phyloP scores from a whole-genome alignment of 2,797 vertebrate genomes.

The Eulemur coronatus region DNA sequence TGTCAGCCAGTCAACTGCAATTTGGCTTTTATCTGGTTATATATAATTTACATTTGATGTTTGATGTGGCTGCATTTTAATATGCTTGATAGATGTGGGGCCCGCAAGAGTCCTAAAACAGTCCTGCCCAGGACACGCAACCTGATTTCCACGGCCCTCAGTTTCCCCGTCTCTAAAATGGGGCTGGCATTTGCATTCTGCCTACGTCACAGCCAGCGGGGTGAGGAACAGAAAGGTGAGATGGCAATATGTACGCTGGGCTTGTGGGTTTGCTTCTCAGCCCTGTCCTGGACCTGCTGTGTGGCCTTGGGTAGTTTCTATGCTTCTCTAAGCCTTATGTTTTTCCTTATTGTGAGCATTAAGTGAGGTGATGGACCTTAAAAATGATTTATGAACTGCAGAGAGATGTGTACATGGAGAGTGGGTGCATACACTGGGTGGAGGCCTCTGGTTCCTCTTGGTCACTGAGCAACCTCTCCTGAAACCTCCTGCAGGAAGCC shows the following conservation, averaged over 20 bases:
- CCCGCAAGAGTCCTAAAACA: constrained; percentile 31
- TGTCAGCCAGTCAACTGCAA: constrained; percentile 64
- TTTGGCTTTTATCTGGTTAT: constrained; percentile 72
- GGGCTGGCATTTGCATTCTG: not conserved
- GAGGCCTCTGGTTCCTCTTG: not conserved
- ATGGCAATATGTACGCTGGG: too few relatives aligned
- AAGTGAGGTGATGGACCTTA: not conserved
- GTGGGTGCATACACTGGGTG: not conserved
- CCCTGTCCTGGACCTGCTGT: not conserved
- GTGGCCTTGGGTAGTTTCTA: not conserved
- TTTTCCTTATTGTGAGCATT: not conserved
- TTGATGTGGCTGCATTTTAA: constrained; percentile 60
- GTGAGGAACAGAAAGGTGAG: not conserved
- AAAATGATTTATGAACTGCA: not conserved
- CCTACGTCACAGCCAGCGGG: not conserved
- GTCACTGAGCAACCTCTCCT: not conserved
- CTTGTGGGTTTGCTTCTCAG: not conserved
- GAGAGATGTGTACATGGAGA: not conserved
- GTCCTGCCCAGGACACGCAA: not conserved
- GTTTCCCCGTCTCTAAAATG: constrained; percentile 41
- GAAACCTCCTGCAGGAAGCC: constrained; percentile 42
- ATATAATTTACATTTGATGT: constrained; percentile 67
- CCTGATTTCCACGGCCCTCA: constrained; percentile 32
- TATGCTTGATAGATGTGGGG: constrained; percentile 11
- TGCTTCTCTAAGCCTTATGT: constrained; percentile 28